Base-by-base conservation (phyloP, 2,888 invertebrate species). In the Agriopis marginaria region DNA sequence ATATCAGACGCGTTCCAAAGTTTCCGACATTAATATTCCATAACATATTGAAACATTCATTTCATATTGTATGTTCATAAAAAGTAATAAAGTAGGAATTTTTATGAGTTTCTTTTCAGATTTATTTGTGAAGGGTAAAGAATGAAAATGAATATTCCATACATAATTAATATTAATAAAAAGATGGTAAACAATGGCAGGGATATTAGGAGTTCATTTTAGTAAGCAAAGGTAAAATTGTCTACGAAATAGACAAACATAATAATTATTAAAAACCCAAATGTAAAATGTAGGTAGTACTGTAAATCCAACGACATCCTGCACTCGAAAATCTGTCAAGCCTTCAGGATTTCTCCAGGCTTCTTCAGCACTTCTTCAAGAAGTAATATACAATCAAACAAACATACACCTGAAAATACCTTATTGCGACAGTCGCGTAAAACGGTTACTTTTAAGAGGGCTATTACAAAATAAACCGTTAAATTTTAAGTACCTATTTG, bases 1-100 rank as follows among this genome's bases (percentile, higher is more conserved):
- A 71, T 72, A 71, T 72, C 69, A 66, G 67, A 47, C 50, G 32
- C 44, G 45, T 58, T 51, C 17, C 17, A 14, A 60, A 51, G 49
- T 23, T 49, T 54, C 64, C 60, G 42, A 17, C 47, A 42, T 54
- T 56, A 63, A 63, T 63, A 53, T 49, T 12, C 39, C 54, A 23
- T 54, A 42, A 42, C n/a, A 62, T 64, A 49, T 63, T 56, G 61
- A 50, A 65, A 64, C 55, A 51, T 47, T 67, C 59, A 63, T 68
- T 60, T 60, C 62, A 56, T 58, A 53, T 66, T 66, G 55, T 47
- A 2, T 58, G 60, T 60, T 58, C 50, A 39, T 67, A 62, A 56
- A 59, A 60, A 49, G 60, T 53, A 66, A 66, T 66, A 66, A 66
- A 54, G 32, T 7, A 10, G 54, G 53, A 60, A 50, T 64, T 64